phyloP scores from a whole-genome alignment of 2,888 invertebrate genomes.

The Tenthredo notha region DNA sequence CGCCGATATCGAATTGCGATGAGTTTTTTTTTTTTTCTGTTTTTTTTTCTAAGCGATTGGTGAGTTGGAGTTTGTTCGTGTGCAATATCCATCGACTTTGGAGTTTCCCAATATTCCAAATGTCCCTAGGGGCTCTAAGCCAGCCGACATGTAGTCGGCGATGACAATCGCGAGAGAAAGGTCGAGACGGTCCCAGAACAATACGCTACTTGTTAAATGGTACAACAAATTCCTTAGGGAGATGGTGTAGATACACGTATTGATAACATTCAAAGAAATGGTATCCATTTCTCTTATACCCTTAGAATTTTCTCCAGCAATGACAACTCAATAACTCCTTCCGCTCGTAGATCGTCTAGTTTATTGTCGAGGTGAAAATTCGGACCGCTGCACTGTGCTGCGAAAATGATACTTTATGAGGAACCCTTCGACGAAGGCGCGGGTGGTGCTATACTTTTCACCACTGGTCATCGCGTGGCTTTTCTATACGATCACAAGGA shows the following conservation, averaged over 20 bases:
- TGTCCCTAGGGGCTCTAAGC: conserved; percentile 11
- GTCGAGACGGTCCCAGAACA: conserved; percentile 54
- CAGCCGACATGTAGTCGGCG: conserved; percentile 54
- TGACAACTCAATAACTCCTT: conserved; percentile 49
- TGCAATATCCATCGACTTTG: neutral
- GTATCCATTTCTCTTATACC: conserved; percentile 55
- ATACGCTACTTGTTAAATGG: conserved; percentile 54
- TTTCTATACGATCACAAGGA: neutral
- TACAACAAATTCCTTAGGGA: conserved; percentile 53
- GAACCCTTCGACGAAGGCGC: conserved; percentile 66
- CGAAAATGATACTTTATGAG: conserved; percentile 64
- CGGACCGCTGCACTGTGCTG: conserved; percentile 27
- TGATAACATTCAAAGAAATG: conserved; percentile 56
- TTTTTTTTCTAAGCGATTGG: no score
- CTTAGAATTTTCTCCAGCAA: conserved; percentile 24
- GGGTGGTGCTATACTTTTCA: neutral
- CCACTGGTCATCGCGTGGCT: conserved; percentile 22
- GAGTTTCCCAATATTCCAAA: conserved; percentile 18
- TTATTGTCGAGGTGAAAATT: conserved; percentile 43
- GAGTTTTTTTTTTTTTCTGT: no score
- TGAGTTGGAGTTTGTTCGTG: neutral
- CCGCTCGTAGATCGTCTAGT: conserved; percentile 35
- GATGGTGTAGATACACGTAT: conserved; percentile 52
- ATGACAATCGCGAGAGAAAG: conserved; percentile 63
- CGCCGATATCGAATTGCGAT: neutral